Evolutionary conservation across 2,797 vertebrate species (phyloP).

Genomic region (Microtus obscurus): DNA sequence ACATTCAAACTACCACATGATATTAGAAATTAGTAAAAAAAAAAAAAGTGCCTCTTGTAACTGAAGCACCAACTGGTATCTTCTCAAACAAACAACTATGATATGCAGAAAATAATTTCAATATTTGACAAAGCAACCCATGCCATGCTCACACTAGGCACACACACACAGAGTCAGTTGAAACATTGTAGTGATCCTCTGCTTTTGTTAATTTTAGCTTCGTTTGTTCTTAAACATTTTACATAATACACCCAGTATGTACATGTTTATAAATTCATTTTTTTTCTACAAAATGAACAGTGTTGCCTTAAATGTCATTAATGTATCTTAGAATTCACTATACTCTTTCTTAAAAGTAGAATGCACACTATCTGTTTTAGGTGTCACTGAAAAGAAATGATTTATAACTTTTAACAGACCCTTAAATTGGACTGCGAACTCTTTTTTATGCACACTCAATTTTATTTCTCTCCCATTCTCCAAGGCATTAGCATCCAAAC

Average conservation of each 20-base stretch:
- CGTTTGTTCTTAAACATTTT: not conserved
- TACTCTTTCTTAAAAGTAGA: constrained; percentile 2
- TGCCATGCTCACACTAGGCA: not conserved
- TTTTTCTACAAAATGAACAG: not conserved
- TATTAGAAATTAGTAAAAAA: constrained; percentile 77
- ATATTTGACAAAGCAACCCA: constrained; percentile 31
- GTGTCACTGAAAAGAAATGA: not conserved
- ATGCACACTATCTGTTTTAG: not conserved
- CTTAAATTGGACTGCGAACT: not conserved
- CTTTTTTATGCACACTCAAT: not conserved
- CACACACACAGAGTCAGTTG: not conserved
- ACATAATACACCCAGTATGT: not conserved
- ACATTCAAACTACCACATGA: not conserved
- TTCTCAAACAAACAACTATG: constrained; percentile 71
- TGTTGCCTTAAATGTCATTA: not conserved
- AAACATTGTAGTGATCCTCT: not conserved
- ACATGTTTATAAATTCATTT: not conserved
- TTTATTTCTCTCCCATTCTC: not conserved
- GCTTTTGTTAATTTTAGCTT: not conserved
- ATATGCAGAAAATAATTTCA: constrained; percentile 55
- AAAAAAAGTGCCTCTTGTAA: constrained; percentile 77
- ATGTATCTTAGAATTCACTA: not conserved
- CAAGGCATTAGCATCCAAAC: not conserved
- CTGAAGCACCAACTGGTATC: constrained; percentile 72
- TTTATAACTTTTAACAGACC: not conserved